Evolutionary conservation across 1,140 invertebrate genomes (phyloP).

Genomic region (Chironomus striatipennis): DNA sequence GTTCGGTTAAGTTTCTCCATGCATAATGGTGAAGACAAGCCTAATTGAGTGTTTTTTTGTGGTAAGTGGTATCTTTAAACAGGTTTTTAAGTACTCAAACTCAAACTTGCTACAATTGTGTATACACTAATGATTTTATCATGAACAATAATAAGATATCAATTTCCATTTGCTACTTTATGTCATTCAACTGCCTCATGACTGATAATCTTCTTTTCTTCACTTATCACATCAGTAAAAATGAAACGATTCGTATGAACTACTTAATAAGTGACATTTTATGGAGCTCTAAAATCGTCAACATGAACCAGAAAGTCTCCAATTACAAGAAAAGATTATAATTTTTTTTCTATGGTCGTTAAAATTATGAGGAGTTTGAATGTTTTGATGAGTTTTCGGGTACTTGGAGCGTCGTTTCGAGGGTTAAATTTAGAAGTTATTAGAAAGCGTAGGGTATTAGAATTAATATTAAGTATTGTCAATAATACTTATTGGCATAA

Average conservation of each 20-base stretch:
- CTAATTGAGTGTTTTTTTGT: not conserved
- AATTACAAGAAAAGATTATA: not conserved
- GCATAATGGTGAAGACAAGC: not conserved
- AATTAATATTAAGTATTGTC: no score
- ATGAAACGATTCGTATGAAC: not conserved
- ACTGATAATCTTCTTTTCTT: not conserved
- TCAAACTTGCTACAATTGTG: not conserved
- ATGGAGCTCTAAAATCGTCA: not conserved
- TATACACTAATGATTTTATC: slow-evolving; percentile 2
- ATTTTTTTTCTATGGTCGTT: no score
- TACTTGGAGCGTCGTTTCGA: no score
- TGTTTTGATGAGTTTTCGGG: no score
- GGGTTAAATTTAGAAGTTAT: no score
- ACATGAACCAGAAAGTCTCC: not conserved
- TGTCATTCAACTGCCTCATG: slow-evolving; percentile 5
- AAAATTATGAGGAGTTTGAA: no score
- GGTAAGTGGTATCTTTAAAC: not conserved
- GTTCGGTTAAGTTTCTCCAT: no score
- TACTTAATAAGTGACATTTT: not conserved
- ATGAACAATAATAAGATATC: not conserved
- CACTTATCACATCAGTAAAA: not conserved
- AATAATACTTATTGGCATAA: no score
- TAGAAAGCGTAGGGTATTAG: no score
- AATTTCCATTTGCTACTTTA: slow-evolving; percentile 1
- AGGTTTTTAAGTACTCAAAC: not conserved